These are phyloP conservation scores for Coreoperca whiteheadi DNA, from an alignment of 2,113 vertebrate species.

Conservation along the genomic window DNA sequence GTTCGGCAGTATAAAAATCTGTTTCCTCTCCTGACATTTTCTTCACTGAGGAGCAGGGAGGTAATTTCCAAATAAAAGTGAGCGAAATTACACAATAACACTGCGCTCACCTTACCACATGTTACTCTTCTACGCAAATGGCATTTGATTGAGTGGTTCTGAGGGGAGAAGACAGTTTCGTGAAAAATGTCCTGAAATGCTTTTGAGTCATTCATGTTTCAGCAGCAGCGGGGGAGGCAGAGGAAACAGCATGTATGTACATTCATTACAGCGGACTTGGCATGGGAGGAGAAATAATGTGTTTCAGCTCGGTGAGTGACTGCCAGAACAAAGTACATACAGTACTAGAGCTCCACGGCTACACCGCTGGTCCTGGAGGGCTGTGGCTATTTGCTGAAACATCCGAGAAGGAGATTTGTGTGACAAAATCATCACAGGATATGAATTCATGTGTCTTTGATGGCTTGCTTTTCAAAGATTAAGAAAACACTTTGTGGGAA, in stretches of 20 bases:
- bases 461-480: slow-evolving; percentile 38
- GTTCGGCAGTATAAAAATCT: slow-evolving; percentile 24
- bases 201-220: slow-evolving; percentile 80
- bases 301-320: slow-evolving; percentile 66
- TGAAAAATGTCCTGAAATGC: slow-evolving; percentile 68
- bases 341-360: slow-evolving; percentile 26
- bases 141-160: slow-evolving; percentile 68
- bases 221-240: slow-evolving; percentile 60
- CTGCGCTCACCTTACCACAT: slow-evolving; percentile 24
- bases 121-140: slow-evolving; percentile 52
- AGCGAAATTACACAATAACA: slow-evolving; percentile 33
- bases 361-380: not conserved
- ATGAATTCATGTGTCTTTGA: slow-evolving; percentile 24
- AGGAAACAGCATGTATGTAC: slow-evolving; percentile 78
- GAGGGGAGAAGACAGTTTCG: slow-evolving; percentile 65
- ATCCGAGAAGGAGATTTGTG: slow-evolving; percentile 20
- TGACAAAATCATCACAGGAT: slow-evolving; percentile 42
- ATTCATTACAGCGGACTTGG: slow-evolving; percentile 78
- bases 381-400: slow-evolving; percentile 2
- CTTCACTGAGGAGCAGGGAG: slow-evolving; percentile 17
- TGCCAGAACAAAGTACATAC: slow-evolving; percentile 68
- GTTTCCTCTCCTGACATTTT: slow-evolving; percentile 44
- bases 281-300: slow-evolving; percentile 74
- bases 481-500: slow-evolving; percentile 48
- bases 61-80: slow-evolving; percentile 60